Evolutionary conservation across 2,888 invertebrate species (phyloP).

Genomic region (Acrobasis consociella): DNA sequence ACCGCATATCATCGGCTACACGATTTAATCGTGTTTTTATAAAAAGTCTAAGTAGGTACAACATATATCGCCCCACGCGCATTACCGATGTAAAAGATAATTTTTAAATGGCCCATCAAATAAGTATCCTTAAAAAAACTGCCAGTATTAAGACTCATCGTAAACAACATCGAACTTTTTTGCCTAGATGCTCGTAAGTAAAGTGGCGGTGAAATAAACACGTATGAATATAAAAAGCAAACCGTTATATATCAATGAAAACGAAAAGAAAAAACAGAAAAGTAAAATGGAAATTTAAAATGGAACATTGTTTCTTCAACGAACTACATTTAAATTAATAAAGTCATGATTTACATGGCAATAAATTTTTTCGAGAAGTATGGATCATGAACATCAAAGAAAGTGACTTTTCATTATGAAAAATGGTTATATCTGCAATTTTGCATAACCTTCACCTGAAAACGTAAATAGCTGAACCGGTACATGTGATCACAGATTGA

Average conservation of each 20-base stretch:
- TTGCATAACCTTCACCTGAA: conserved; percentile 40
- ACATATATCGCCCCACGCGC: too few species aligned
- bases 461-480: conserved; percentile 30
- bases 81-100: too few species aligned
- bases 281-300: too few species aligned
- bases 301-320: neutral
- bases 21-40: neutral
- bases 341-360: neutral
- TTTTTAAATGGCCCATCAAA: too few species aligned
- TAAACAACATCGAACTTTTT: too few species aligned
- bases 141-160: too few species aligned
- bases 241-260: too few species aligned
- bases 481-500: conserved; percentile 32
- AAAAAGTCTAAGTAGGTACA: too few species aligned
- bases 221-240: too few species aligned
- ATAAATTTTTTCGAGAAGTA: neutral
- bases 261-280: neutral
- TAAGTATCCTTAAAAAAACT: too few species aligned
- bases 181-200: too few species aligned
- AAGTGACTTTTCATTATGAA: neutral
- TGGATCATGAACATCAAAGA: neutral
- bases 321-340: neutral
- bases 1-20: neutral
- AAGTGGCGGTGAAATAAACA: too few species aligned
- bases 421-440: conserved; percentile 2